Conservation (phyloP, 2,113 vertebrate genomes). For the Indicator indicator region DNA sequence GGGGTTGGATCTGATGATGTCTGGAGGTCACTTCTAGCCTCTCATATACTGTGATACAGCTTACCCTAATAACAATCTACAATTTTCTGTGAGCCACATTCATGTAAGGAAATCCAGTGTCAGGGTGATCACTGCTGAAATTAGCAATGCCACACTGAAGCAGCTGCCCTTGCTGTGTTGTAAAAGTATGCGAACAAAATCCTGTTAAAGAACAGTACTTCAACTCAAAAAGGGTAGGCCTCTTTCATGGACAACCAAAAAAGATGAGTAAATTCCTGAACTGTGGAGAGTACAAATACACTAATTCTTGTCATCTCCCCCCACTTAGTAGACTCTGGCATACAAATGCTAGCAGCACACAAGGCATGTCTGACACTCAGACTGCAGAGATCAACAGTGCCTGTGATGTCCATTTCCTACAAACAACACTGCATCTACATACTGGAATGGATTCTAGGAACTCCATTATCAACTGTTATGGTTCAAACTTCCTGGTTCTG, state of each 20-base stretch:
- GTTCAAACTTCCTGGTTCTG: neutral
- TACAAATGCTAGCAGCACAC: neutral
- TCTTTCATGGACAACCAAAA: neutral
- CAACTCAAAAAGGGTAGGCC: neutral
- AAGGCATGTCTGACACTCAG: neutral
- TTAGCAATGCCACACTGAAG: neutral
- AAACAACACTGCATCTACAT: neutral
- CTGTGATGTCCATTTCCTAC: neutral
- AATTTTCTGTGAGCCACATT: neutral
- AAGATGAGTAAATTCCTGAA: neutral
- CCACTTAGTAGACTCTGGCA: neutral
- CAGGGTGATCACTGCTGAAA: neutral
- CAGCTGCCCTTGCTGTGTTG: neutral
- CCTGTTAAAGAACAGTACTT: neutral
- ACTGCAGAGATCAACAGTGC: neutral
- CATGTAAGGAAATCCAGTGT: neutral
- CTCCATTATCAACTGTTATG: neutral
- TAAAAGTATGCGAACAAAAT: neutral
- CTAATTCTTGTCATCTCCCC: neutral
- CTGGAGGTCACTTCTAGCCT: too few species aligned
- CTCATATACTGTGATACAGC: too few species aligned
- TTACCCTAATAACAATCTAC: neutral
- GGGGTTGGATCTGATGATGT: too few species aligned
- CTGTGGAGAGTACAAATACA: neutral
- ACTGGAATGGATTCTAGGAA: neutral